Evolutionary conservation across 2,888 invertebrate species (phyloP).

Genomic region (Neuroscelio doddi): DNA sequence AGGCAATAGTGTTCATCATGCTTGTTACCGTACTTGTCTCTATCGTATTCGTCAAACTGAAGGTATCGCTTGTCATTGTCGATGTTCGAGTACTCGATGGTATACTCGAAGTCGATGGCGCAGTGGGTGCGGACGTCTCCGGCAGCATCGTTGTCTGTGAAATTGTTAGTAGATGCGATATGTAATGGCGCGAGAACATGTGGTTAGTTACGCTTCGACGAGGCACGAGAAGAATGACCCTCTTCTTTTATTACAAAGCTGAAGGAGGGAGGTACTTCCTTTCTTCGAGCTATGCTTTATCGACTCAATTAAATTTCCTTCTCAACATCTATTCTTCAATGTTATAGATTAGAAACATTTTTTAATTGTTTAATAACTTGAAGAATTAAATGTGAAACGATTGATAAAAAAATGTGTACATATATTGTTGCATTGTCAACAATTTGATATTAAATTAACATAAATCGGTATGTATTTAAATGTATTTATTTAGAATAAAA

Average conservation of each 20-base stretch:
- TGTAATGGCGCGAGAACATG: slow-evolving; percentile 46
- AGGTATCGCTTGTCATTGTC: slow-evolving; percentile 48
- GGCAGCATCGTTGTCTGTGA: slow-evolving; percentile 65
- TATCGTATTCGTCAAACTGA: slow-evolving; percentile 50
- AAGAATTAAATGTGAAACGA: too few relatives aligned
- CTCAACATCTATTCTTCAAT: too few relatives aligned
- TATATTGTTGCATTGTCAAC: too few relatives aligned
- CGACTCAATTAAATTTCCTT: too few relatives aligned
- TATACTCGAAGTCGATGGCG: slow-evolving; percentile 39
- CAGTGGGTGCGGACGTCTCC: slow-evolving; percentile 50
- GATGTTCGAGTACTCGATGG: slow-evolving; percentile 50
- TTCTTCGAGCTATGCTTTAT: background rate
- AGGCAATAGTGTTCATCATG: slow-evolving; percentile 52
- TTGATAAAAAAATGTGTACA: too few relatives aligned
- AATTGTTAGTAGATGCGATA: slow-evolving; percentile 72
- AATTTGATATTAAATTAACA: too few relatives aligned
- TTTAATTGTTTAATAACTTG: too few relatives aligned
- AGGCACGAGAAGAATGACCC: too few relatives aligned
- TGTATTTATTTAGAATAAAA: background rate
- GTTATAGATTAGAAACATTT: too few relatives aligned
- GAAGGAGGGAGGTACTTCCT: background rate
- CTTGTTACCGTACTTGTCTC: slow-evolving; percentile 59
- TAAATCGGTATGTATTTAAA: too few relatives aligned
- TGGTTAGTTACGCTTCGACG: slow-evolving; percentile 8
- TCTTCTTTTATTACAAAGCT: slow-evolving; percentile 2